phyloP scores from a whole-genome alignment of 2,797 vertebrate genomes.

The Amazonetta brasiliensis region DNA sequence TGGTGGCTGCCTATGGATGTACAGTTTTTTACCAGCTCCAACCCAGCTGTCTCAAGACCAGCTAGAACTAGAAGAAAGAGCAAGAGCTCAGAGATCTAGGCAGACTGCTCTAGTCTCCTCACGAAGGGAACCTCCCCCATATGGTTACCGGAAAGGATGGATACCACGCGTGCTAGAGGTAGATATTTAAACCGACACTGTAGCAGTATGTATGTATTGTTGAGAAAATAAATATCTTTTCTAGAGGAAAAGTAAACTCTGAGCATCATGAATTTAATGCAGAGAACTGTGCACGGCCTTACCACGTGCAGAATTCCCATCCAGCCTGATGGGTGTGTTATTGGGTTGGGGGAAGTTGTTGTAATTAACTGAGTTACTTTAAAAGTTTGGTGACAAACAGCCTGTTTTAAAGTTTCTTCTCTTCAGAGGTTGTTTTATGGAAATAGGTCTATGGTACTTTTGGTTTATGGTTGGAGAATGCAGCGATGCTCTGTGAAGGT shows the following conservation, averaged over 20 bases:
- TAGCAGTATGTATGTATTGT: not conserved
- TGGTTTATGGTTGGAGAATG: not conserved
- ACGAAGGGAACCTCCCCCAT: conserved; percentile 90
- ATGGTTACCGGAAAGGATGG: conserved; percentile 93
- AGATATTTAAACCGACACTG: not conserved
- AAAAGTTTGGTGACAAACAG: not conserved
- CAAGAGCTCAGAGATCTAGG: conserved; percentile 88
- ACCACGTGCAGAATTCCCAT: not conserved
- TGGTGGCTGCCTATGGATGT: not conserved
- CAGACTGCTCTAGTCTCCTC: conserved; percentile 92
- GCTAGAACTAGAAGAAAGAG: conserved; percentile 92
- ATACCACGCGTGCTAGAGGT: conserved; percentile 92
- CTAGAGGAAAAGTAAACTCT: not conserved
- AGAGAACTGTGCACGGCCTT: not conserved
- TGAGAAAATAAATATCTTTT: accelerated
- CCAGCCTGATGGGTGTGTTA: not conserved
- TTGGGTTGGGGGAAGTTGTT: not conserved
- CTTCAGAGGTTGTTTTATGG: not conserved
- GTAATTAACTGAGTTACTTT: not conserved
- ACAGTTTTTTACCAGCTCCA: conserved; percentile 93
- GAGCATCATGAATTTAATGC: not conserved
- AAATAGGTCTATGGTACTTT: not conserved
- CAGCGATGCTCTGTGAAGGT: not conserved
- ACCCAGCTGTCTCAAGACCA: conserved; percentile 98
- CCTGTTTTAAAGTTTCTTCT: not conserved